Base-by-base conservation (phyloP, 2,113 vertebrate species). In the Trichechus manatus region DNA sequence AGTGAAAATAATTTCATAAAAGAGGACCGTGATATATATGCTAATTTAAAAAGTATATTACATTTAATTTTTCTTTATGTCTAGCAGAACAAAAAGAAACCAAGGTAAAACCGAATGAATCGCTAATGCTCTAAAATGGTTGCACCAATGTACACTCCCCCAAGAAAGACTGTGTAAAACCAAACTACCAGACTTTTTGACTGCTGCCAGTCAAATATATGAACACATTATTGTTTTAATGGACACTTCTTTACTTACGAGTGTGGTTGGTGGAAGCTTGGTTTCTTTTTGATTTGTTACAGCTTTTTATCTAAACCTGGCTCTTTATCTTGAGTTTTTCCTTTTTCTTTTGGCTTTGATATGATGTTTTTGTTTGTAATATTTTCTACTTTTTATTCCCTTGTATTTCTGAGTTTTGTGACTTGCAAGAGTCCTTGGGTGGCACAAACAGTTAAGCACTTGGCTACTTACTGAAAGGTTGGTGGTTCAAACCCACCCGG, bases 51-150 rank as follows among this genome's bases (percentile, higher is more conserved):
- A 93, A 50, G 0, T 47, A 56, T 50, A 64, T 90, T 81, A 17
- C 4, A 23, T 47, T 96, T 80, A 66, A 68, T 44, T 90, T 94
- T 94, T 81, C 33, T n/a, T 96, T 95, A 70, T 17, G 15, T 81
- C 29, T 74, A 90, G 66, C 8, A 63, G 29, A 80, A 91, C 64
- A 81, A 84, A 95, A 94, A 39, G 47, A 93, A 94, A 86, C 7
- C 86, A 27, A 75, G 19, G 19, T 86, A 56, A 96, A 80, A 39
- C 14, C 47, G 56, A 86, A 68, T 8, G 42, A 63, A 29, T 89
- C 42, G 82, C 33, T 93, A 66, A 42, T n/a, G 14, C 53, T 63
- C 14, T 33, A 31, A 87, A 22, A 5, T 44, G 31, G 33, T 15
- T 47, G 14, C 13, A 47, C 56, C 44, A 47, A 29, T 6, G 20